Percentiles rank a stretch among this genome's conserved stretches.
Conservation (phyloP, 2,888 invertebrate genomes). For the Dorcus hopei region DNA sequence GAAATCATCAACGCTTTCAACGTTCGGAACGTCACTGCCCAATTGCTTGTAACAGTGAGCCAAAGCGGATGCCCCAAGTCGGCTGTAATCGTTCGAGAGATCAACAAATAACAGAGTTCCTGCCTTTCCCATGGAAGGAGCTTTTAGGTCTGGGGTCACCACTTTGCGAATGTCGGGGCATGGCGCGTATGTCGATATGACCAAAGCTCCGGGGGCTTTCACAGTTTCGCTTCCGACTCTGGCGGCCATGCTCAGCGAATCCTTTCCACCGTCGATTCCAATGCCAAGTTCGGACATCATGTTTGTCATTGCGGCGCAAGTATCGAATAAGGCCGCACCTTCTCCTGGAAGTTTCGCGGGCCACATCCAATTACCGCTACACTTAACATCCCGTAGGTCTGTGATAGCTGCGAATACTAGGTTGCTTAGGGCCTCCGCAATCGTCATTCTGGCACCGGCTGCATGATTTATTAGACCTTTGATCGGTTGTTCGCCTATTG, state of each 20-base stretch:
- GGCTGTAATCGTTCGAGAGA: constrained; percentile 67
- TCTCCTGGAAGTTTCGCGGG: constrained; percentile 92
- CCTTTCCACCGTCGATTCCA: constrained; percentile 96
- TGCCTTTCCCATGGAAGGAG: constrained; percentile 56
- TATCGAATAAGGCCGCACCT: constrained; percentile 82
- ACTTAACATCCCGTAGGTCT: constrained; percentile 83
- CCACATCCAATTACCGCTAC: constrained; percentile 99
- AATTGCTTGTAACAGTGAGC: constrained; percentile 84
- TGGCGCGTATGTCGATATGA: constrained; percentile 94
- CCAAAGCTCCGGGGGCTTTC: constrained; percentile 83
- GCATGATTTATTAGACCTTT: constrained; percentile 82
- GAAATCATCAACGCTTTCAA: constrained; percentile 67
- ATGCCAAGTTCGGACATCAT: constrained; percentile 74
- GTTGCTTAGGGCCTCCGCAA: constrained; percentile 92
- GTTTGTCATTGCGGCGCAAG: constrained; percentile 84
- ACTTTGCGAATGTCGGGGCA: constrained; percentile 84
- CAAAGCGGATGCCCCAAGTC: constrained; percentile 89
- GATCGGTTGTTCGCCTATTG: constrained; percentile 96
- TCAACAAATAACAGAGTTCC: constrained; percentile 77
- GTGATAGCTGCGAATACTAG: constrained; percentile 72
- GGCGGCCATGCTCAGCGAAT: constrained; percentile 96
- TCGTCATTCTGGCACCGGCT: constrained; percentile 90
- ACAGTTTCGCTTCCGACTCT: constrained; percentile 62
- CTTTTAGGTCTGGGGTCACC: constrained; percentile 89
- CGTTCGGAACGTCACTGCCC: constrained; percentile 76